Evolutionary conservation across 2,888 invertebrate species (phyloP).

Genomic region (Phytoseiulus persimilis): DNA sequence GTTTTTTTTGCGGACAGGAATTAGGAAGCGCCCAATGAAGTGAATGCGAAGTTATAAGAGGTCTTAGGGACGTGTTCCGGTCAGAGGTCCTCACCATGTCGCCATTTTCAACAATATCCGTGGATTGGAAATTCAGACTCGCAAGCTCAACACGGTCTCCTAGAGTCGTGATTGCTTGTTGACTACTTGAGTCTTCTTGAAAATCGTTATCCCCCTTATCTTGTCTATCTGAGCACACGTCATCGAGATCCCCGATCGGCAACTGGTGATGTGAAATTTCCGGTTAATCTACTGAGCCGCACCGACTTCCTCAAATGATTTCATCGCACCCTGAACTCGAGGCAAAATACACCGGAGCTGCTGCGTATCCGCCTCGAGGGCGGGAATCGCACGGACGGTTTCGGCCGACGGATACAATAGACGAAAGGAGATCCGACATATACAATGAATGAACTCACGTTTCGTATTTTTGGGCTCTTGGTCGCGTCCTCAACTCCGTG

Average conservation of each 20-base stretch:
- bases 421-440: too few relatives aligned
- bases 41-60: not conserved
- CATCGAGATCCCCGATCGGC: not conserved
- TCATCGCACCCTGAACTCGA: too few relatives aligned
- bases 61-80: not conserved
- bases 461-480: not conserved
- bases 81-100: not conserved
- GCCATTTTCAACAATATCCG: not conserved
- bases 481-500: slow-evolving; percentile 11
- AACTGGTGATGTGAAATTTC: not conserved
- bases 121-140: not conserved
- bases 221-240: not conserved
- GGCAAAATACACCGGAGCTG: too few relatives aligned
- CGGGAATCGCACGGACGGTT: too few relatives aligned
- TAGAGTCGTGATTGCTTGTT: not conserved
- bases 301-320: too few relatives aligned
- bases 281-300: too few relatives aligned
- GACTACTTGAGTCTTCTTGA: not conserved
- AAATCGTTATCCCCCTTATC: not conserved
- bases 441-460: not conserved
- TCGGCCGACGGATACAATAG: too few relatives aligned
- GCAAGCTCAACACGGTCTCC: not conserved
- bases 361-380: too few relatives aligned
- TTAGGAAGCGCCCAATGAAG: not conserved
- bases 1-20: not conserved